These are phyloP conservation scores for Mesoclemmys tuberculata DNA, from an alignment of 2,113 vertebrate genomes.

Conservation along the genomic window DNA sequence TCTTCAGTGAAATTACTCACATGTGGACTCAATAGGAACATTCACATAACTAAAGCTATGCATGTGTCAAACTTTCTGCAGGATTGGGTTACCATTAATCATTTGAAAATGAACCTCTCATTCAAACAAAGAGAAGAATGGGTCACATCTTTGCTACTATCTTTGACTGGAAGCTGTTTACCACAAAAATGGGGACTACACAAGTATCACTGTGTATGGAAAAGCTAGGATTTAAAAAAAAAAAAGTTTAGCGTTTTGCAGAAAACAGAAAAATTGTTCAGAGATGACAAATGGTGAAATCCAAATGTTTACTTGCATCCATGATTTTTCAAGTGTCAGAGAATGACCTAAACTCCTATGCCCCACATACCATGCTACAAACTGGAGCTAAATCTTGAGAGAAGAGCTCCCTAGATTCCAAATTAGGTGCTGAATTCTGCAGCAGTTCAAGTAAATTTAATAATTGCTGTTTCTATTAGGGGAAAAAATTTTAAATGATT, in stretches of 20 bases:
- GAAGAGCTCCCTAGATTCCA: not conserved
- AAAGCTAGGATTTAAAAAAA: not conserved
- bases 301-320: not conserved
- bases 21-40: not conserved
- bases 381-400: not conserved
- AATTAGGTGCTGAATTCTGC: not conserved
- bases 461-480: not conserved
- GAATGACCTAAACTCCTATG: not conserved
- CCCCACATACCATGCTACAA: not conserved
- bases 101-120: not conserved
- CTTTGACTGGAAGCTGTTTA: not conserved
- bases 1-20: not conserved
- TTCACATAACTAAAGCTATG: not conserved
- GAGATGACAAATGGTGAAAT: not conserved
- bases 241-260: not conserved
- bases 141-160: not conserved
- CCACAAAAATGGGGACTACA: not conserved
- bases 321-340: not conserved
- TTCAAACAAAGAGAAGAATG: not conserved
- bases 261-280: not conserved
- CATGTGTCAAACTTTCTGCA: not conserved
- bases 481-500: no score
- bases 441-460: not conserved
- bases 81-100: not conserved
- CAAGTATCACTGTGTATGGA: not conserved